These are phyloP conservation scores for Acrobasis suavella DNA, from an alignment of 2,888 invertebrate genomes.

Conservation along the genomic window DNA sequence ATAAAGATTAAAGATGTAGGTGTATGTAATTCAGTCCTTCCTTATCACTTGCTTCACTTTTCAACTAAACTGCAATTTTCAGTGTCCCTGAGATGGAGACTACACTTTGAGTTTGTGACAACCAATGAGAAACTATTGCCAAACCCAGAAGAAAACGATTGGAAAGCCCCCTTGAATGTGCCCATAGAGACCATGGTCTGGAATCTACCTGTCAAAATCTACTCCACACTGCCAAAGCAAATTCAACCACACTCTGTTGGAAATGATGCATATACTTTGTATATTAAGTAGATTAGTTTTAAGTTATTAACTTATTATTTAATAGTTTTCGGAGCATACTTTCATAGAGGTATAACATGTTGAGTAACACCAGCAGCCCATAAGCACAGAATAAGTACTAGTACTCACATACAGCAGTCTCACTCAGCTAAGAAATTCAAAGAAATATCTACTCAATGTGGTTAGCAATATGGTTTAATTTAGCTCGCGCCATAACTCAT, in stretches of 20 bases:
- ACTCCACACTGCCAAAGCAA: slow-evolving; percentile 93
- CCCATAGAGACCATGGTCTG: slow-evolving; percentile 99
- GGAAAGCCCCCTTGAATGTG: slow-evolving; percentile 93
- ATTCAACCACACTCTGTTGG: slow-evolving; percentile 85
- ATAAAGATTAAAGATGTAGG: too few relatives aligned
- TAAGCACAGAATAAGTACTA: too few relatives aligned
- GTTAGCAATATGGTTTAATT: too few relatives aligned
- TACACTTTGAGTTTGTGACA: slow-evolving; percentile 99
- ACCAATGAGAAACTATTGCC: slow-evolving; percentile 86
- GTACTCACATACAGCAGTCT: too few relatives aligned
- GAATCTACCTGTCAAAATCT: slow-evolving; percentile 97
- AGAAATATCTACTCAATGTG: too few relatives aligned
- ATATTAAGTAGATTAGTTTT: slow-evolving; percentile 44
- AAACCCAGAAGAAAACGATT: slow-evolving; percentile 82
- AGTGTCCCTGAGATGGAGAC: slow-evolving; percentile 95
- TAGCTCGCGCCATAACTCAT: too few relatives aligned
- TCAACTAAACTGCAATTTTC: slow-evolving; percentile 46
- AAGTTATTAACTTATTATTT: too few relatives aligned
- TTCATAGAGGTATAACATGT: too few relatives aligned
- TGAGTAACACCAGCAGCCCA: too few relatives aligned
- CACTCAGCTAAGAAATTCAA: too few relatives aligned
- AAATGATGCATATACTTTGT: slow-evolving; percentile 73
- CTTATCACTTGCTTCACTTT: not conserved
- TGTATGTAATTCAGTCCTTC: not conserved
- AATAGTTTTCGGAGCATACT: too few relatives aligned